Percentiles rank a stretch among this genome's conserved stretches.
Conservation (phyloP, 1,140 invertebrate species). For the Procambarus clarkii region DNA sequence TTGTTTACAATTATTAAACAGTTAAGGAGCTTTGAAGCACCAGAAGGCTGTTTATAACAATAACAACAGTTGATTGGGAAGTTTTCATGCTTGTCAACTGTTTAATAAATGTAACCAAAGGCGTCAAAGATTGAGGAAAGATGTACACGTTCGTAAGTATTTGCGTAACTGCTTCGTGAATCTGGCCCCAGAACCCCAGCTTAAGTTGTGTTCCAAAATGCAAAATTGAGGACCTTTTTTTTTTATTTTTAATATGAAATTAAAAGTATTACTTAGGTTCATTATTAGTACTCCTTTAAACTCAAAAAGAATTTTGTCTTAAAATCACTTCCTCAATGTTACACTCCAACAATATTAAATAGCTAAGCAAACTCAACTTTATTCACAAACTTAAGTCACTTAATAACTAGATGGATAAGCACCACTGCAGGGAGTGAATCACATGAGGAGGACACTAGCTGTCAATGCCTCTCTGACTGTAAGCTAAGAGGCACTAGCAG, state of each 20-base stretch:
- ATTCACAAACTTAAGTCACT: slow-evolving; percentile 39
- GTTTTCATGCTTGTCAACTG: too few species aligned
- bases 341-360: slow-evolving; percentile 14
- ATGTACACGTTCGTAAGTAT: too few species aligned
- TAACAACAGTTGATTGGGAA: too few species aligned
- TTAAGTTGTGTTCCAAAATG: slow-evolving; percentile 10
- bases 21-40: too few species aligned
- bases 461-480: slow-evolving; percentile 52
- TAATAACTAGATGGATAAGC: slow-evolving; percentile 54
- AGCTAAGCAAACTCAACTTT: slow-evolving; percentile 49
- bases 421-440: slow-evolving; percentile 66
- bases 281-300: background rate
- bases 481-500: slow-evolving; percentile 43
- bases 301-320: background rate
- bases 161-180: too few species aligned
- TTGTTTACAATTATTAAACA: too few species aligned
- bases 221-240: slow-evolving; percentile 16
- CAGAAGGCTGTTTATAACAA: too few species aligned
- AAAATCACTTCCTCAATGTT: slow-evolving; percentile 26
- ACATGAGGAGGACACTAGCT: slow-evolving; percentile 60
- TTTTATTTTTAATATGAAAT: background rate
- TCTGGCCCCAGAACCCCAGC: background rate
- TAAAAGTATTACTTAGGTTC: background rate
- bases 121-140: too few species aligned
- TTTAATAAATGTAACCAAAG: too few species aligned